Evolutionary conservation across 2,797 vertebrate genomes (phyloP).

Genomic region (Catamblyrhynchus diadema): DNA sequence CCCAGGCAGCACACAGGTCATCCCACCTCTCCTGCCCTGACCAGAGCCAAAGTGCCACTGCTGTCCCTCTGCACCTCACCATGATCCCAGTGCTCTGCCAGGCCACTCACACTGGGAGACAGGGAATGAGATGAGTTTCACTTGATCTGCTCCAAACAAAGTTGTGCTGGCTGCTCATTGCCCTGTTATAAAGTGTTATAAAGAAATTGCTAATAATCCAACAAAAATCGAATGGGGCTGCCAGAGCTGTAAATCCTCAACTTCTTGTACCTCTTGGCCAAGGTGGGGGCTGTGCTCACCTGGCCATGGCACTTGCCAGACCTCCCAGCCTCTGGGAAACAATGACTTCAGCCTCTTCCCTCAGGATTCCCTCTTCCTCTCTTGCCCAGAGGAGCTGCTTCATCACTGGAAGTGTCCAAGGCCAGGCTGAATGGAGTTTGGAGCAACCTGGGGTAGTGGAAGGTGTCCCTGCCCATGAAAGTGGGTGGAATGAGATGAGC

Average conservation of each 20-base stretch:
- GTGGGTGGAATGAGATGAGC: background rate
- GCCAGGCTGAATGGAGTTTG: background rate
- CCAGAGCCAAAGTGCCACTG: background rate
- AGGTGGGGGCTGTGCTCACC: background rate
- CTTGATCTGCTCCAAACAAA: background rate
- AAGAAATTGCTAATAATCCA: background rate
- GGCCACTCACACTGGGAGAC: background rate
- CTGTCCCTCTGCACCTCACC: background rate
- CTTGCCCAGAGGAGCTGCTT: background rate
- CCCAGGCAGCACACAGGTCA: background rate
- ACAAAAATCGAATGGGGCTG: rapidly evolving
- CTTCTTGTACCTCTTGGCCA: background rate
- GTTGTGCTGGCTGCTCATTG: background rate
- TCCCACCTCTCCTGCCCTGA: background rate
- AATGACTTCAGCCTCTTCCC: background rate
- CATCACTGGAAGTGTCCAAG: background rate
- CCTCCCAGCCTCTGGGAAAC: background rate
- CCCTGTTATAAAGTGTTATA: background rate
- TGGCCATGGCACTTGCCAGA: background rate
- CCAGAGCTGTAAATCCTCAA: background rate
- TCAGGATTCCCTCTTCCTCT: background rate
- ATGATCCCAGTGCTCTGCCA: background rate
- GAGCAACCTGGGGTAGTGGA: background rate
- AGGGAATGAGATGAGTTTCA: background rate
- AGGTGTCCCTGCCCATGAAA: background rate